Conservation (phyloP, 2,113 vertebrate genomes). For the Agelaius phoeniceus region DNA sequence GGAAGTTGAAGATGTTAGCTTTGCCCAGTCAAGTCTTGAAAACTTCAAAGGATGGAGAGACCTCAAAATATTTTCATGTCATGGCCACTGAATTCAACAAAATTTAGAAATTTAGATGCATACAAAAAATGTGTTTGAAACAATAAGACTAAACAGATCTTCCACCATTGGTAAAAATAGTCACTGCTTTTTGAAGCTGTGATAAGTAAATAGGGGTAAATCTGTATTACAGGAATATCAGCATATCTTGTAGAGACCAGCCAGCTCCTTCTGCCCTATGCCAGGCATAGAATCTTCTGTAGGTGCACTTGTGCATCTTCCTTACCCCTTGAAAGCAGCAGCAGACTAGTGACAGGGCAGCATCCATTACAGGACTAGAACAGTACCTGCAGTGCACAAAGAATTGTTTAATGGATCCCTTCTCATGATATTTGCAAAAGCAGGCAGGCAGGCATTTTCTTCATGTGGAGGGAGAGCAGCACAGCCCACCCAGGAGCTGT, state of each 20-base stretch:
- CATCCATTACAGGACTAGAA: not conserved
- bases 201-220: not conserved
- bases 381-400: not conserved
- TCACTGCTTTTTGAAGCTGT: not conserved
- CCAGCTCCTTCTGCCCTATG: not conserved
- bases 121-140: not conserved
- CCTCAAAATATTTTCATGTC: not conserved
- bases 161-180: not conserved
- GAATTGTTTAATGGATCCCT: not conserved
- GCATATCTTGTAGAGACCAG: not conserved
- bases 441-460: not conserved
- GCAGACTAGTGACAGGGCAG: not conserved
- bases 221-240: not conserved
- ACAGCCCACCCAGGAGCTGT: not conserved
- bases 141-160: not conserved
- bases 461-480: not conserved
- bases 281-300: not conserved
- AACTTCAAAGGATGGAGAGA: not conserved
- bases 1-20: not conserved
- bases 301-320: rapidly evolving
- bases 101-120: not conserved
- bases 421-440: not conserved
- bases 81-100: not conserved
- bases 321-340: not conserved
- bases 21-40: not conserved